Conservation (phyloP, 2,888 invertebrate species). For the Leucania comma region DNA sequence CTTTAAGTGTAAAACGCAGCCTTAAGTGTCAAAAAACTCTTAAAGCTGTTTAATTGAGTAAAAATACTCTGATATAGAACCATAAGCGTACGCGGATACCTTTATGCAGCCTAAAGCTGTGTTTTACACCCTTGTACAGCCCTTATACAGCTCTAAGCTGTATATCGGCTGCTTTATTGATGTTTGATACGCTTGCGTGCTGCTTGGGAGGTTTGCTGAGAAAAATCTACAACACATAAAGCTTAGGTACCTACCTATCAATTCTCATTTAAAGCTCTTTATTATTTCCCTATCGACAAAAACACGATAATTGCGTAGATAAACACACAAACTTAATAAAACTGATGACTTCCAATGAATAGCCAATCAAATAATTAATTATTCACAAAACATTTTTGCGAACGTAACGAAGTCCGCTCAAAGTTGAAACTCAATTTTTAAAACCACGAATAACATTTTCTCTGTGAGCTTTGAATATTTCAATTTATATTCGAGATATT, state of each 20-base stretch:
- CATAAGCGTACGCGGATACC: too few species aligned
- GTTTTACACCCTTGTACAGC: too few species aligned
- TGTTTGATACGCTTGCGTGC: too few species aligned
- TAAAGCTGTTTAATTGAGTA: too few species aligned
- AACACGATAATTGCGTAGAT: conserved; percentile 16
- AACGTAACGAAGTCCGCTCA: conserved; percentile 48
- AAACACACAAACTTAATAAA: conserved; percentile 30
- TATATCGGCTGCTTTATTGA: too few species aligned
- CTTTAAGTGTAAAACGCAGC: too few species aligned
- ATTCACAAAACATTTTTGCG: conserved; percentile 69
- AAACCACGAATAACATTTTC: conserved; percentile 57
- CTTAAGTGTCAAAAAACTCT: too few species aligned
- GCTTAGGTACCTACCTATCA: not conserved
- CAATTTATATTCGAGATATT: conserved; percentile 5
- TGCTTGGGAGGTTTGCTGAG: too few species aligned
- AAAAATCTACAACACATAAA: not conserved
- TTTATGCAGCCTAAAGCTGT: too few species aligned
- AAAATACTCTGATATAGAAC: too few species aligned
- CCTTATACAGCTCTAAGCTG: too few species aligned
- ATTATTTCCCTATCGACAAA: not conserved
- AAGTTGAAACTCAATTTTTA: conserved; percentile 66
- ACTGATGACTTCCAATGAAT: conserved; percentile 63
- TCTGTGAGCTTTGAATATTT: conserved; percentile 59
- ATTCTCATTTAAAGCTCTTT: not conserved
- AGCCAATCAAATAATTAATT: conserved; percentile 69